These are phyloP conservation scores for Drosophila heteroneura DNA, from an alignment of 2,888 invertebrate species.

Conservation along the genomic window DNA sequence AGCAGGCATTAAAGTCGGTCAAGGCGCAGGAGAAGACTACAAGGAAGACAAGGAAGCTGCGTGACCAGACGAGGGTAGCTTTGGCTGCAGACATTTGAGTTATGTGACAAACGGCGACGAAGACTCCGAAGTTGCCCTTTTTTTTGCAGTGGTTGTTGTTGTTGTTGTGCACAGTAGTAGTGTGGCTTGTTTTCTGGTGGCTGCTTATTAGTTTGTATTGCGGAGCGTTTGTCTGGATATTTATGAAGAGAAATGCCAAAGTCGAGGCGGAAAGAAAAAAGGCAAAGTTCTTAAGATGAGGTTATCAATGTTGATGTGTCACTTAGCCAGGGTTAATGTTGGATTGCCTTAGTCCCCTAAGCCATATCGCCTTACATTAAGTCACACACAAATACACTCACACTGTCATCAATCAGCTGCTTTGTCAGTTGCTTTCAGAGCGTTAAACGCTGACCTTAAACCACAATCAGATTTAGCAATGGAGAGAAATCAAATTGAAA, in stretches of 20 bases:
- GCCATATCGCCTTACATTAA: conserved; percentile 42
- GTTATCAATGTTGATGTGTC: conserved; percentile 70
- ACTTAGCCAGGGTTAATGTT: conserved; percentile 71
- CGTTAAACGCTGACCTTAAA: conserved; percentile 56
- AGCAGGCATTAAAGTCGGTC: conserved; percentile 78
- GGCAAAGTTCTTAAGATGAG: conserved; percentile 41
- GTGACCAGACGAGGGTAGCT: conserved; percentile 75
- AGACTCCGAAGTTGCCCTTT: conserved; percentile 1
- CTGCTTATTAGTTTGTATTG: conserved; percentile 77
- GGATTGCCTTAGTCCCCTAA: background rate
- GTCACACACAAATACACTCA: conserved; percentile 15
- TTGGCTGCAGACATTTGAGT: conserved; percentile 79
- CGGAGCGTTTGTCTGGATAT: conserved; percentile 68
- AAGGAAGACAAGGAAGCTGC: conserved; percentile 54
- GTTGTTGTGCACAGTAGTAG: conserved; percentile 58
- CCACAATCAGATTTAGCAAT: conserved; percentile 47
- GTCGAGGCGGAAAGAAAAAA: background rate
- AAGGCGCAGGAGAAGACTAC: conserved; percentile 48
- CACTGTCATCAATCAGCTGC: conserved; percentile 69
- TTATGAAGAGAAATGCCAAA: conserved; percentile 69
- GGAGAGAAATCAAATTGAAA: conserved; percentile 53
- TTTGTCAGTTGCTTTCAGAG: conserved; percentile 58
- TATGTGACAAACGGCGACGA: conserved; percentile 72
- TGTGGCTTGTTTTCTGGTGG: conserved; percentile 57
- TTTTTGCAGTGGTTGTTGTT: conserved; percentile 13